Evolutionary conservation across 2,888 invertebrate species (phyloP).

Genomic region (Drosophila meridiana): DNA sequence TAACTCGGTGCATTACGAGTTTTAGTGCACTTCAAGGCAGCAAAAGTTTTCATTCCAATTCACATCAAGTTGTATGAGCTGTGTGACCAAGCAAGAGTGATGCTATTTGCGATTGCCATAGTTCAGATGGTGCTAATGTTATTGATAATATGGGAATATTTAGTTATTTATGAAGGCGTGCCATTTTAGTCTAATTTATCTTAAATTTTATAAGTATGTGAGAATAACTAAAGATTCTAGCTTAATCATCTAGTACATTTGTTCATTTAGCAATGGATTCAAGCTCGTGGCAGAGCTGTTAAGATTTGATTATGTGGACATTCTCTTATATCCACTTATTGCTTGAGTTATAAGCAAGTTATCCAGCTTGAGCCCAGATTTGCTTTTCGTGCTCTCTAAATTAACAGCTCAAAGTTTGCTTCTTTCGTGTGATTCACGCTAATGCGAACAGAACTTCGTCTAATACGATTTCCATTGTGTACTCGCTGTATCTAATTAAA

Average conservation of each 20-base stretch:
- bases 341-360: background rate
- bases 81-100: background rate
- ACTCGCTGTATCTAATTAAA: slow-evolving; percentile 20
- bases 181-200: background rate
- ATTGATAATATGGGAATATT: background rate
- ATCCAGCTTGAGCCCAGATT: background rate
- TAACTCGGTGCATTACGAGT: background rate
- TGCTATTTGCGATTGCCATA: background rate
- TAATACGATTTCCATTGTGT: slow-evolving; percentile 9
- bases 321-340: background rate
- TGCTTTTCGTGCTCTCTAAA: background rate
- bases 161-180: background rate
- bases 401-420: background rate
- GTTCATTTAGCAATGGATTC: too few relatives aligned
- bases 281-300: too few relatives aligned
- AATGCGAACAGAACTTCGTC: slow-evolving; percentile 3
- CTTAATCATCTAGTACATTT: too few relatives aligned
- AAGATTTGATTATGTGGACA: too few relatives aligned
- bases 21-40: background rate
- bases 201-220: too few relatives aligned
- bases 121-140: too few relatives aligned
- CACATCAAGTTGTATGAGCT: background rate
- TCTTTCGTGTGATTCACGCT: background rate
- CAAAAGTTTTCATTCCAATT: background rate
- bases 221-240: too few relatives aligned